Evolutionary conservation across 2,797 vertebrate species (phyloP).

Genomic region (Hylomyscus alleni): DNA sequence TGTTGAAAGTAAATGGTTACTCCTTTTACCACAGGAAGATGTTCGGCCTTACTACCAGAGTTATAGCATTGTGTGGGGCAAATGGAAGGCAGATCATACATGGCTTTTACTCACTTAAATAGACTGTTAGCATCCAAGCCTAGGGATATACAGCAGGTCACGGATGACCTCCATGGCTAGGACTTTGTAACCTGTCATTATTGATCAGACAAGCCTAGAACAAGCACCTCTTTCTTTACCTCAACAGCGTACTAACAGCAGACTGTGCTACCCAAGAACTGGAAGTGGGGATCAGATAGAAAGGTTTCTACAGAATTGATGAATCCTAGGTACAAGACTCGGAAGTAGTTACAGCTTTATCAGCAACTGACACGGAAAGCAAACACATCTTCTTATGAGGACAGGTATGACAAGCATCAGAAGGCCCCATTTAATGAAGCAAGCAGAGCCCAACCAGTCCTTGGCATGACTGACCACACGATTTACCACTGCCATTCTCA

Average conservation of each 20-base stretch:
- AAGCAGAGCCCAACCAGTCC: background rate
- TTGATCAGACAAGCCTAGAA: constrained; percentile 57
- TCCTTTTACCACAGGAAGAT: constrained; percentile 51
- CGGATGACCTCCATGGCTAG: background rate
- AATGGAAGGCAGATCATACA: constrained; percentile 58
- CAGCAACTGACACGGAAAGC: constrained; percentile 39
- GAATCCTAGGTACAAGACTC: constrained; percentile 22
- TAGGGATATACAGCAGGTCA: constrained; percentile 15
- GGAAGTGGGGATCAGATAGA: background rate
- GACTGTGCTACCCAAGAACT: constrained; percentile 69
- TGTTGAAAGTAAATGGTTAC: constrained; percentile 62
- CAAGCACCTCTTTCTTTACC: constrained; percentile 44
- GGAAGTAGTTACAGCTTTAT: constrained; percentile 20
- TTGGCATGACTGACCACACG: background rate
- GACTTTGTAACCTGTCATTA: constrained; percentile 19
- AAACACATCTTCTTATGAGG: constrained; percentile 61
- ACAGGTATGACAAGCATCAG: constrained; percentile 10
- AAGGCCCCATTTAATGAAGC: constrained; percentile 27
- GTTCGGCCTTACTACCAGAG: constrained; percentile 49
- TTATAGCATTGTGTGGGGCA: constrained; percentile 25
- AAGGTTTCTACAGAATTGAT: constrained; percentile 69
- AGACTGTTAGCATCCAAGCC: constrained; percentile 36
- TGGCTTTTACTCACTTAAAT: constrained; percentile 60
- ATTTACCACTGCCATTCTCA: background rate
- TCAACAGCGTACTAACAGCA: constrained; percentile 69